Conservation (phyloP, 2,888 invertebrate species). For the Macrostomum cliftonense region DNA sequence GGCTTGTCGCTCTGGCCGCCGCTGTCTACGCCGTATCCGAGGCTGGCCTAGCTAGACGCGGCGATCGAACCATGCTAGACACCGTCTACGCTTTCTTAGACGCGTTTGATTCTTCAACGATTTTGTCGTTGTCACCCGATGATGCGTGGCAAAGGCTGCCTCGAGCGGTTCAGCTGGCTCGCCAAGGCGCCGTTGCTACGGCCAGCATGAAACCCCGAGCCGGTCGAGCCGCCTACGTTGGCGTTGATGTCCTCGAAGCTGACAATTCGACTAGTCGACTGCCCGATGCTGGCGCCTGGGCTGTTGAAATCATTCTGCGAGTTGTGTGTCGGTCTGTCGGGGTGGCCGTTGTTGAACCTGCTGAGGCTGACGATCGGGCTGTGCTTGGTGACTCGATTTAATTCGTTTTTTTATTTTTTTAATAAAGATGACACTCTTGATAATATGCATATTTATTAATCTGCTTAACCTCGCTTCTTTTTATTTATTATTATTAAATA, state of each 20-base stretch:
- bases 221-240: slow-evolving; percentile 56
- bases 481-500: too few species aligned
- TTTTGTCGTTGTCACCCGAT: not conserved
- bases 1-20: slow-evolving; percentile 1
- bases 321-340: slow-evolving; percentile 35
- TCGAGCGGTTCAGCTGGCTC: slow-evolving; percentile 16
- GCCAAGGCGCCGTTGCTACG: slow-evolving; percentile 32
- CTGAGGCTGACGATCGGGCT: too few species aligned
- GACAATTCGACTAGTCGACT: too few species aligned
- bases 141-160: not conserved
- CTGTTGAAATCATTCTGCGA: slow-evolving; percentile 46
- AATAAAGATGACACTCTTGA: too few species aligned
- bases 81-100: not conserved
- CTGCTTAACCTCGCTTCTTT: too few species aligned
- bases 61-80: not conserved
- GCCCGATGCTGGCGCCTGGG: slow-evolving; percentile 56
- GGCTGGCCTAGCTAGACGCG: not conserved
- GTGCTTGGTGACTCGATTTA: too few species aligned
- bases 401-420: too few species aligned
- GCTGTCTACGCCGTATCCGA: not conserved
- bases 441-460: too few species aligned
- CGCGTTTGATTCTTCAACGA: too few species aligned
- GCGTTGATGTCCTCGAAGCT: too few species aligned
- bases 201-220: slow-evolving; percentile 43
- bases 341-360: too few species aligned